Percentiles rank a stretch among this genome's conserved stretches.
phyloP scores from a whole-genome alignment of 2,888 invertebrate species.

The Dichetophora obliterata region DNA sequence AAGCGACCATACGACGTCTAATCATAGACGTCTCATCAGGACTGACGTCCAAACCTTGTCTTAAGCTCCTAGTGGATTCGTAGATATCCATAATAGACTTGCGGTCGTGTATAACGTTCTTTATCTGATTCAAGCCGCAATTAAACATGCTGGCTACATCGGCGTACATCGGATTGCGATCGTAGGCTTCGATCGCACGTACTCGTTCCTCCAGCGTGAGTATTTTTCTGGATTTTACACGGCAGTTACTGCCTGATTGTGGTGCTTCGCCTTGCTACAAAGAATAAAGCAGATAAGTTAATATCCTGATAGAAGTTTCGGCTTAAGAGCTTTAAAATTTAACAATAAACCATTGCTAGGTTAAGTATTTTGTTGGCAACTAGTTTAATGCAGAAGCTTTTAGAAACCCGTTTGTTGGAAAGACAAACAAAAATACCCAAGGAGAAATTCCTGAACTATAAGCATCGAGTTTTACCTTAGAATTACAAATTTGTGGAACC shows the following conservation, averaged over 20 bases:
- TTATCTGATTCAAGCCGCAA: constrained; percentile 67
- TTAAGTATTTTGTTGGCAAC: too few relatives aligned
- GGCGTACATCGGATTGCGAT: constrained; percentile 64
- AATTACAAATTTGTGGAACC: too few relatives aligned
- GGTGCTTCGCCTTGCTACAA: constrained; percentile 47
- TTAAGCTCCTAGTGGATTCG: constrained; percentile 55
- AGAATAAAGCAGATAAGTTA: not conserved
- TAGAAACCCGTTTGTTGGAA: too few relatives aligned
- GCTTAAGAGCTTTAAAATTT: too few relatives aligned
- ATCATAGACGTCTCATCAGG: constrained; percentile 54
- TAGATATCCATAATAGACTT: constrained; percentile 63
- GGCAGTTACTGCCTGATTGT: constrained; percentile 47
- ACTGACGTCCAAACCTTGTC: constrained; percentile 43
- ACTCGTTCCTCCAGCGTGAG: constrained; percentile 64
- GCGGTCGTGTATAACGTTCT: constrained; percentile 62
- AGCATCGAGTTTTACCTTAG: too few relatives aligned
- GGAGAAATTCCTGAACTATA: too few relatives aligned
- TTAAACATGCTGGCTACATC: constrained; percentile 65
- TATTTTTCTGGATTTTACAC: constrained; percentile 62
- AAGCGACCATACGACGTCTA: constrained; percentile 58
- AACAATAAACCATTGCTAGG: too few relatives aligned
- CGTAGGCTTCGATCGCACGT: constrained; percentile 63
- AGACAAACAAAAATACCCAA: too few relatives aligned
- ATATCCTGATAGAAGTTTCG: not conserved
- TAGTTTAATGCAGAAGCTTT: too few relatives aligned